Evolutionary conservation across 2,113 vertebrate genomes (phyloP).

Genomic region (Thamnophis sirtalis): DNA sequence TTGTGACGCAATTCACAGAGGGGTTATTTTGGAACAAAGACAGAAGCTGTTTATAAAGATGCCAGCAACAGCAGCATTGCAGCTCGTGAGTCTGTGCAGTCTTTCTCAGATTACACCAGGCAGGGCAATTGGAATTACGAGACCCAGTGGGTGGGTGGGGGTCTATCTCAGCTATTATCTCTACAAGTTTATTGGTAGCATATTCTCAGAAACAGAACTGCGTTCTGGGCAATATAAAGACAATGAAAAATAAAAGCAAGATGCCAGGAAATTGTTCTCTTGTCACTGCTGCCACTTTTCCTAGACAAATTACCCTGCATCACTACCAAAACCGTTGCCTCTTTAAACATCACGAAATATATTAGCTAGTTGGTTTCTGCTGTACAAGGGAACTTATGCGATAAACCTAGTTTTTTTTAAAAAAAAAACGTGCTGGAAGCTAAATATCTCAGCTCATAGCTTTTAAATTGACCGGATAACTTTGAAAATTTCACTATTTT

Average conservation of each 20-base stretch:
- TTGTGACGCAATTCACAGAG: neutral
- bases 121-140: neutral
- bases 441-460: neutral
- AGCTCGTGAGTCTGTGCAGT: rapidly evolving
- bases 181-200: neutral
- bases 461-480: neutral
- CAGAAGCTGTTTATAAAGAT: neutral
- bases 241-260: neutral
- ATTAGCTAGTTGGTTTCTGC: neutral
- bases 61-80: rapidly evolving
- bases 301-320: neutral
- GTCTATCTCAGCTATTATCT: neutral
- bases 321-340: neutral
- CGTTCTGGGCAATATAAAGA: neutral
- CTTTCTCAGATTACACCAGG: neutral
- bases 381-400: neutral
- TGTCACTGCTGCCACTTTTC: neutral
- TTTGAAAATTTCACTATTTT: neutral
- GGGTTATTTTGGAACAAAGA: neutral
- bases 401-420: neutral
- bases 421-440: neutral
- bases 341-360: neutral
- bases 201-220: neutral
- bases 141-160: neutral
- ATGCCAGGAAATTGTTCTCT: neutral